Percentiles rank a stretch among this genome's conserved stretches.
phyloP scores from a whole-genome alignment of 2,797 vertebrate species.

The Vipera latastei region DNA sequence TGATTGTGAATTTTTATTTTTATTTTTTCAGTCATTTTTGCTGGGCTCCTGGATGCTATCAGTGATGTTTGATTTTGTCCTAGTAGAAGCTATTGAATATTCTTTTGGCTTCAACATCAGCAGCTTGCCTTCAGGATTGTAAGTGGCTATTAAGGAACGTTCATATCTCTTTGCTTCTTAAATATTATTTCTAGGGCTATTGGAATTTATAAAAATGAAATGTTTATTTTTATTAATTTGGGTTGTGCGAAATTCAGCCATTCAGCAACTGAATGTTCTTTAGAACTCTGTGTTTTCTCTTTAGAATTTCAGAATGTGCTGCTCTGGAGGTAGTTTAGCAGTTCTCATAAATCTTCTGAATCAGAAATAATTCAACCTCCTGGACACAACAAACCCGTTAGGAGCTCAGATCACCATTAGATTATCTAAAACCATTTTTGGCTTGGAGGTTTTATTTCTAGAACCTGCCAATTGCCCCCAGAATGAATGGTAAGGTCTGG shows the following conservation, averaged over 20 bases:
- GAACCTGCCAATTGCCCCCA: background rate
- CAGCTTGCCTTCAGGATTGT: constrained; percentile 92
- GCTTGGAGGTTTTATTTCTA: background rate
- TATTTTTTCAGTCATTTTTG: constrained; percentile 85
- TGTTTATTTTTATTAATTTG: background rate
- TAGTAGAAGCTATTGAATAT: constrained; percentile 78
- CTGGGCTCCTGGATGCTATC: constrained; percentile 90
- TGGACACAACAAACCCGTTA: background rate
- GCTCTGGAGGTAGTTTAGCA: background rate
- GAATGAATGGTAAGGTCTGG: background rate
- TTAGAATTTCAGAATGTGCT: background rate
- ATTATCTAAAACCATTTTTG: too few relatives aligned
- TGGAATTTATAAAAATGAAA: background rate
- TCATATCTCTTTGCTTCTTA: constrained; percentile 18
- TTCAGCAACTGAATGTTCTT: background rate
- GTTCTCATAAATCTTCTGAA: background rate
- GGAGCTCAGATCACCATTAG: background rate
- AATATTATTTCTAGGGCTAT: background rate
- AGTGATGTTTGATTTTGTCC: constrained; percentile 82
- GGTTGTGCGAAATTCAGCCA: background rate
- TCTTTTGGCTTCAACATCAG: constrained; percentile 81
- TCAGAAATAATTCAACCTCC: background rate
- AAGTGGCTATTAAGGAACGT: constrained; percentile 72
- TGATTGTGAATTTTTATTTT: constrained; percentile 25
- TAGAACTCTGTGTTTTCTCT: background rate